phyloP scores from a whole-genome alignment of 1,140 invertebrate species.

The Agrypnia vestita region DNA sequence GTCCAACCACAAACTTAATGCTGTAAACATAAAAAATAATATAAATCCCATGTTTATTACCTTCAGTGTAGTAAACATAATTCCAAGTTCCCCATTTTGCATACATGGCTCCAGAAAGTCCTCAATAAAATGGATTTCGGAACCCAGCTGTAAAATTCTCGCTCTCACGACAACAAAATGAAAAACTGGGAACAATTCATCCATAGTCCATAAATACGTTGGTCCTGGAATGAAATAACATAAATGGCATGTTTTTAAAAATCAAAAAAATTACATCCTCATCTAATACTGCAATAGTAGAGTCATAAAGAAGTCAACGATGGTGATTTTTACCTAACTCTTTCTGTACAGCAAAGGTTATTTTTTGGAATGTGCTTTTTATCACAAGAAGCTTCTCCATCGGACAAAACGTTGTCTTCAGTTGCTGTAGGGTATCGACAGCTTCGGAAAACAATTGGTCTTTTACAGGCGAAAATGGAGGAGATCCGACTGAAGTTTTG shows the following conservation, averaged over 20 bases:
- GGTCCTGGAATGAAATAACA: slow-evolving; percentile 64
- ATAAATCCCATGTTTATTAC: slow-evolving; percentile 64
- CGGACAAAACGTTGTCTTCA: slow-evolving; percentile 86
- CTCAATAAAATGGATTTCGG: slow-evolving; percentile 88
- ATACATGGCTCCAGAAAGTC: slow-evolving; percentile 86
- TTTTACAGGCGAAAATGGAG: slow-evolving; percentile 66
- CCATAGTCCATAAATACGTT: slow-evolving; percentile 86
- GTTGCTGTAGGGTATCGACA: slow-evolving; percentile 82
- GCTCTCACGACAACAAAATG: slow-evolving; percentile 88
- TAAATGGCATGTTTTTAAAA: background rate
- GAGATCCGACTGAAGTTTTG: slow-evolving; percentile 59
- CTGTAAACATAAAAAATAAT: background rate
- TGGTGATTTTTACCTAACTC: slow-evolving; percentile 66
- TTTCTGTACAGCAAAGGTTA: slow-evolving; percentile 79
- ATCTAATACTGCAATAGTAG: background rate
- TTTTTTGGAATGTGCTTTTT: slow-evolving; percentile 83
- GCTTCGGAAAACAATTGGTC: slow-evolving; percentile 77
- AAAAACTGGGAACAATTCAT: slow-evolving; percentile 90
- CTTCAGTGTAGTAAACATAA: slow-evolving; percentile 89
- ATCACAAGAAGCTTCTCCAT: slow-evolving; percentile 86
- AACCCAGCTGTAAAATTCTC: slow-evolving; percentile 86
- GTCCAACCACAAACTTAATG: background rate
- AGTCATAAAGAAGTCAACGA: background rate
- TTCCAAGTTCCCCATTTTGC: slow-evolving; percentile 84
- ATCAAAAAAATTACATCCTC: background rate